Conservation (phyloP, 37 sponge, comb jelly and placozoan species). For the Hexactinellida sp. region DNA sequence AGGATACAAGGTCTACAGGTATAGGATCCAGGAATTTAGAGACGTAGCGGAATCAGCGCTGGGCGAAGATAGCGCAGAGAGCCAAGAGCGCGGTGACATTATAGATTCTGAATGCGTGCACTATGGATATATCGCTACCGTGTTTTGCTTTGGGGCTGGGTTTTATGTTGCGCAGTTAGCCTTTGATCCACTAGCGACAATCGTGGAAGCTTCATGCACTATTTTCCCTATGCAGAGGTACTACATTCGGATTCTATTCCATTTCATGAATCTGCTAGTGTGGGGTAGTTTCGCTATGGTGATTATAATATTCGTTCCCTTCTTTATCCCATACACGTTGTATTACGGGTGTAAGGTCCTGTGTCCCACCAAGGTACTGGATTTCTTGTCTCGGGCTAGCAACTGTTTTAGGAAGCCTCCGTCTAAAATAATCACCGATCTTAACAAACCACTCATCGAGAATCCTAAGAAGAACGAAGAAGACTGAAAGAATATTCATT, state of each 20-base stretch:
- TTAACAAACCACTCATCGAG: neutral
- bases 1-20: neutral
- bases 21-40: neutral
- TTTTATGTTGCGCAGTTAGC: slow-evolving; percentile 3
- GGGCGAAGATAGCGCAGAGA: neutral
- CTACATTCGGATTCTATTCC: neutral
- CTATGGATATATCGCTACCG: neutral
- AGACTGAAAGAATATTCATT: no score
- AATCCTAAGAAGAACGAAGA: neutral
- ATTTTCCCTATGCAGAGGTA: neutral
- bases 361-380: neutral
- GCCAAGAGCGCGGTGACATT: neutral
- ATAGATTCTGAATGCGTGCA: neutral
- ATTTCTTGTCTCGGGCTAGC: neutral
- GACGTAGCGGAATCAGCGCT: neutral
- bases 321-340: neutral
- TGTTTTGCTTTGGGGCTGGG: neutral
- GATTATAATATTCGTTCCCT: neutral
- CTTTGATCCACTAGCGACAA: neutral
- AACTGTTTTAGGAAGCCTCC: neutral
- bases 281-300: slow-evolving; percentile 3
- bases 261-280: neutral
- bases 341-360: neutral
- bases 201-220: neutral
- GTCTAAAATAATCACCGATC: neutral